Conservation (phyloP, 2,888 invertebrate genomes). For the Lasioglossum villosulum region DNA sequence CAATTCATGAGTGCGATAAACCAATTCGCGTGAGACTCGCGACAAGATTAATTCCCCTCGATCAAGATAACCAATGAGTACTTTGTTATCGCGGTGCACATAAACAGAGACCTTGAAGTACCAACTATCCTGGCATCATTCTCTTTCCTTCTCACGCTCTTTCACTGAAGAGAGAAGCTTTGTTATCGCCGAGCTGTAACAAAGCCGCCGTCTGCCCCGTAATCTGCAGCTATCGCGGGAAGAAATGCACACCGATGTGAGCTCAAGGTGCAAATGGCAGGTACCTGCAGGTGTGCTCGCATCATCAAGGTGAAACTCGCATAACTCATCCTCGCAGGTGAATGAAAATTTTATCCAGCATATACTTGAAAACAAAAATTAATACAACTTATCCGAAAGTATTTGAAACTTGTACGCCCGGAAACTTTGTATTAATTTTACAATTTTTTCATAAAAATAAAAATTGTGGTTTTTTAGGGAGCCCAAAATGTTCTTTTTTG, state of each 20-base stretch:
- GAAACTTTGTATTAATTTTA: too few relatives aligned
- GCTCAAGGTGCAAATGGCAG: conserved; percentile 38
- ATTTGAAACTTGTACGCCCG: neutral
- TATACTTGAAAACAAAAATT: neutral
- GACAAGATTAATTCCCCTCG: conserved; percentile 39
- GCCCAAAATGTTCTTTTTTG: neutral
- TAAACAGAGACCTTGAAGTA: conserved; percentile 55
- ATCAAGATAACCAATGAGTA: conserved; percentile 40
- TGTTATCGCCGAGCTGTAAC: conserved; percentile 53
- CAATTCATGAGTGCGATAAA: conserved; percentile 6
- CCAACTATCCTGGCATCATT: conserved; percentile 48
- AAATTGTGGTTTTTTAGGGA: neutral
- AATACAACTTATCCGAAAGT: neutral
- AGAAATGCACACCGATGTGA: conserved; percentile 59
- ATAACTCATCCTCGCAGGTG: neutral
- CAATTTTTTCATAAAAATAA: neutral
- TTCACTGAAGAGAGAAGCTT: conserved; percentile 31
- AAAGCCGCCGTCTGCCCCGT: conserved; percentile 38
- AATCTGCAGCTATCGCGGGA: conserved; percentile 57
- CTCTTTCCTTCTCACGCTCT: neutral
- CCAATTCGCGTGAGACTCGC: conserved; percentile 29
- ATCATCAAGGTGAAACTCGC: neutral
- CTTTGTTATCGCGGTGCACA: conserved; percentile 53
- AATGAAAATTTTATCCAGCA: neutral
- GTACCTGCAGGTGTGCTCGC: conserved; percentile 21